Conservation (phyloP, 2,888 invertebrate species). For the Aporophyla nigra region DNA sequence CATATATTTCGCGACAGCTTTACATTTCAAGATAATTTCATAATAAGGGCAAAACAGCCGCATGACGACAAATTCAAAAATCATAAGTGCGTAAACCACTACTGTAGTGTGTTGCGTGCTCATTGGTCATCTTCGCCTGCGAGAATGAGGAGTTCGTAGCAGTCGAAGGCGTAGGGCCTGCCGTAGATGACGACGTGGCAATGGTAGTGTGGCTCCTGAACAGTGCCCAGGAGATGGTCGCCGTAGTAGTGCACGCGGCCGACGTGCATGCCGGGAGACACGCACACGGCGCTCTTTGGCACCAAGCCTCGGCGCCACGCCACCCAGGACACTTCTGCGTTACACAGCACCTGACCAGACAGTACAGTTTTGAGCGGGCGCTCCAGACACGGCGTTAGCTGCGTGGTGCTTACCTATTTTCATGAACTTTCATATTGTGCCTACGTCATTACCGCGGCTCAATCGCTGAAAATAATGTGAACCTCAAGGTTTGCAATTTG, state of each 20-base stretch:
- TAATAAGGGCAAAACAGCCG: slow-evolving; percentile 5
- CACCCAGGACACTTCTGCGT: slow-evolving; percentile 80
- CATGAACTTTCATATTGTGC: too few species aligned
- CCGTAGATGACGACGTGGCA: slow-evolving; percentile 85
- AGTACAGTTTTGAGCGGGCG: neutral
- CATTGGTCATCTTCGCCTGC: slow-evolving; percentile 45
- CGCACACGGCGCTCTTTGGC: slow-evolving; percentile 71
- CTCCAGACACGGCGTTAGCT: neutral
- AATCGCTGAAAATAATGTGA: neutral
- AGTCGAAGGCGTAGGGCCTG: slow-evolving; percentile 85
- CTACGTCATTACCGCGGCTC: too few species aligned
- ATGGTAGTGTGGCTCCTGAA: slow-evolving; percentile 75
- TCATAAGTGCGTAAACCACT: neutral
- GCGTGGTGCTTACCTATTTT: neutral
- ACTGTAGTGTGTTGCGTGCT: slow-evolving; percentile 6
- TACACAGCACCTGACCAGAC: slow-evolving; percentile 81
- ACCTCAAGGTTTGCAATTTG: neutral
- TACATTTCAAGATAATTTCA: slow-evolving; percentile 20
- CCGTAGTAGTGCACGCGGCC: slow-evolving; percentile 79
- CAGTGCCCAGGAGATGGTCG: slow-evolving; percentile 74
- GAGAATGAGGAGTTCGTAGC: slow-evolving; percentile 83
- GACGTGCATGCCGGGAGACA: slow-evolving; percentile 79
- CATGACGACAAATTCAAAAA: neutral
- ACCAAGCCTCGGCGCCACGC: slow-evolving; percentile 77
- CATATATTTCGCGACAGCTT: neutral